Evolutionary conservation across 2,888 invertebrate species (phyloP).

Genomic region (Deilephila porcellus): DNA sequence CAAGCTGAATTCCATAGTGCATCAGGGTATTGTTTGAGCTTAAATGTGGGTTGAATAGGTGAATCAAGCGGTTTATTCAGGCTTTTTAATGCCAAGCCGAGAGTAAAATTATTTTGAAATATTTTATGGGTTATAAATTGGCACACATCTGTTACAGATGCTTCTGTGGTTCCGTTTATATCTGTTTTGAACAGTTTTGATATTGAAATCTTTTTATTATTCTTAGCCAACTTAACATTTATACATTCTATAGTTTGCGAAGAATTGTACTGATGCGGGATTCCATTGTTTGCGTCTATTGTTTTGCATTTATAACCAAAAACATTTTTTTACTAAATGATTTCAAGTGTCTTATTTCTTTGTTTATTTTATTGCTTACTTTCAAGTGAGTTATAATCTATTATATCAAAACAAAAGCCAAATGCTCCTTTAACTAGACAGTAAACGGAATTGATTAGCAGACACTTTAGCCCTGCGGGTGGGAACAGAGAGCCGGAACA

Average conservation of each 20-base stretch:
- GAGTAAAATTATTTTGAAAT: neutral
- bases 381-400: neutral
- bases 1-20: neutral
- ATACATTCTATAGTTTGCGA: no score
- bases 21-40: conserved; percentile 2
- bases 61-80: neutral
- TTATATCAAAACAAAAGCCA: neutral
- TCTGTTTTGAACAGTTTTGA: neutral
- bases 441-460: neutral
- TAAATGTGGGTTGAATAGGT: neutral
- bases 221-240: no score
- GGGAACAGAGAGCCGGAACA: neutral
- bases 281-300: no score
- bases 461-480: conserved; percentile 14
- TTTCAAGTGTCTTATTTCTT: no score
- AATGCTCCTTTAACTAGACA: neutral
- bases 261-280: no score
- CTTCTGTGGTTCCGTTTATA: conserved; percentile 8
- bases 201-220: neutral
- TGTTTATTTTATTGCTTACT: no score
- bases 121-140: conserved; percentile 2
- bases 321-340: neutral
- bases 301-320: neutral
- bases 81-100: neutral
- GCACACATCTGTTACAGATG: neutral